Conservation (phyloP, 2,888 invertebrate genomes). For the Patella ulyssiponensis region DNA sequence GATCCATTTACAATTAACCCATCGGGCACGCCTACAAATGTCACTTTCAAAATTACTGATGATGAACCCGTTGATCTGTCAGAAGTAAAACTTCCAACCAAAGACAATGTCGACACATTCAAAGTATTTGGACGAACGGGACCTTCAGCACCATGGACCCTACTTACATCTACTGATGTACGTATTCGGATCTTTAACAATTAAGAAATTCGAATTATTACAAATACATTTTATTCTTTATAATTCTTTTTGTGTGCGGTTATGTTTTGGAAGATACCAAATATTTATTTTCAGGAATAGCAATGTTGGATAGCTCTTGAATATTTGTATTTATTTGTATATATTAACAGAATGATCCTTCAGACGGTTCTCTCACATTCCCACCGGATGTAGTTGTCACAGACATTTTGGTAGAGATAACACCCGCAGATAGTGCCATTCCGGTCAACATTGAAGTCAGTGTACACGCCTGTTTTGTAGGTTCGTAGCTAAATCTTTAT, state of each 20-base stretch:
- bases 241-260: too few species aligned
- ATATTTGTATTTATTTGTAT: too few species aligned
- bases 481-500: neutral
- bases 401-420: neutral
- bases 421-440: neutral
- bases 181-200: too few species aligned
- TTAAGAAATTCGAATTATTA: too few species aligned
- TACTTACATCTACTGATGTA: too few species aligned
- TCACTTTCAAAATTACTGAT: neutral
- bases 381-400: neutral
- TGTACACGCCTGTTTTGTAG: neutral
- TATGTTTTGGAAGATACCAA: too few species aligned
- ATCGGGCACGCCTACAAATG: neutral
- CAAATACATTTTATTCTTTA: too few species aligned
- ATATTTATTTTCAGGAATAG: too few species aligned
- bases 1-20: neutral
- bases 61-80: neutral
- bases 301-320: too few species aligned
- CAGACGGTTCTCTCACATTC: neutral
- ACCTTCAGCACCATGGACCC: too few species aligned
- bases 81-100: neutral
- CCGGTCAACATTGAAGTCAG: neutral
- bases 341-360: neutral
- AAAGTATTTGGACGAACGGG: too few species aligned
- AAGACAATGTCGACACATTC: neutral